Percentiles rank a stretch among this genome's conserved stretches.
These are phyloP conservation scores for Trichosurus vulpecula DNA, from an alignment of 2,797 vertebrate genomes.

Conservation along the genomic window DNA sequence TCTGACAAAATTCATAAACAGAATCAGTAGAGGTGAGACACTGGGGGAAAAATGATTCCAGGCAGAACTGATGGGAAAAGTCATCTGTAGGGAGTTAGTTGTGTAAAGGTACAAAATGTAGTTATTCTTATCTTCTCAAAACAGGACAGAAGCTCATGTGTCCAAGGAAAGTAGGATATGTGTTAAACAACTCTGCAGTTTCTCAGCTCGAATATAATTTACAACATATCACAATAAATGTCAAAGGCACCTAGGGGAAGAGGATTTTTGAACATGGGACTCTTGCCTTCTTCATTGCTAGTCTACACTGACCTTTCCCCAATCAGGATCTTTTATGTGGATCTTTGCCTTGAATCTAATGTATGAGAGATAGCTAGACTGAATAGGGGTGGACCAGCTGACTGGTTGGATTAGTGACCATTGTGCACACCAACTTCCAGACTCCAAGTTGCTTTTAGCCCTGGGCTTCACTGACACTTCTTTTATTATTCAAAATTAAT, in stretches of 20 bases:
- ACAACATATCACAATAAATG: neutral
- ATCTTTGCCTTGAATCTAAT: neutral
- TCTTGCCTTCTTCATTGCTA: neutral
- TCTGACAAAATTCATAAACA: neutral
- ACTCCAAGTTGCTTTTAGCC: conserved; percentile 35
- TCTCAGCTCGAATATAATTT: neutral
- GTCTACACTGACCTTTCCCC: neutral
- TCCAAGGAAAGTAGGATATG: neutral
- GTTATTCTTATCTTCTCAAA: neutral
- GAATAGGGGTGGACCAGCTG: neutral
- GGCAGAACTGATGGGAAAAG: neutral
- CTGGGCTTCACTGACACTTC: conserved; percentile 31
- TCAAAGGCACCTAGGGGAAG: neutral
- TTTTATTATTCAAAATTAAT: conserved; percentile 63
- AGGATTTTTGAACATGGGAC: neutral
- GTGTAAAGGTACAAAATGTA: neutral
- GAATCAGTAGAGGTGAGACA: neutral
- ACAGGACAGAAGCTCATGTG: neutral
- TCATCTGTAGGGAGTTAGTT: neutral
- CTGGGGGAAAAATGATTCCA: neutral
- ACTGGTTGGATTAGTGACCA: neutral
- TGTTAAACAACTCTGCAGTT: neutral
- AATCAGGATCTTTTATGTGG: neutral
- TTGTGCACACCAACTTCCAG: conserved; percentile 29
- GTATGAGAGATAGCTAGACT: neutral